A percentile compares a stretch with the other conserved stretches of the same genome.
Evolutionary conservation across 2,113 vertebrate genomes (phyloP).

Genomic region (Dryoscopus gambensis): DNA sequence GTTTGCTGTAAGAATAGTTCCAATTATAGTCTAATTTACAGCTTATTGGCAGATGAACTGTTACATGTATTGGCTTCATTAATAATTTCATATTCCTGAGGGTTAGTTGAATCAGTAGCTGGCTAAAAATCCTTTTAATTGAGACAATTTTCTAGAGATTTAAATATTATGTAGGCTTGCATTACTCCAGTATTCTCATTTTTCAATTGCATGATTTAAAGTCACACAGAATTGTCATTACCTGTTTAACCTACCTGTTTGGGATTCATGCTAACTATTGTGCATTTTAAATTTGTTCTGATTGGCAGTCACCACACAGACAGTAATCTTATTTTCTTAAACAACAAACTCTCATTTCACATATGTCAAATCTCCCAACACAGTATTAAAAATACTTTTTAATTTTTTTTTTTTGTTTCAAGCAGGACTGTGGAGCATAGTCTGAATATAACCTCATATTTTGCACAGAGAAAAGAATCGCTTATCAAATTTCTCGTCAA

Average conservation of each 20-base stretch:
- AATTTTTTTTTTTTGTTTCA: background rate
- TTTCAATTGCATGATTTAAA: background rate
- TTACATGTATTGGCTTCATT: background rate
- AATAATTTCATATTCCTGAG: background rate
- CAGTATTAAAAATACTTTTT: background rate
- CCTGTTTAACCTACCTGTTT: background rate
- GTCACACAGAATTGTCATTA: background rate
- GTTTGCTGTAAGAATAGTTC: background rate
- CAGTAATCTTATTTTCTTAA: background rate
- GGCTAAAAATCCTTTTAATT: background rate
- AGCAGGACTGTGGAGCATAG: background rate
- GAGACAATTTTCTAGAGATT: background rate
- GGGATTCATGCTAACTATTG: background rate
- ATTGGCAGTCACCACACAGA: background rate
- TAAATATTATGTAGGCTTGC: background rate
- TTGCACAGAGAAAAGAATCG: background rate
- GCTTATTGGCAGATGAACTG: background rate
- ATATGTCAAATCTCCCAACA: background rate
- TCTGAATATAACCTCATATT: background rate
- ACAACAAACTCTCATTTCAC: background rate
- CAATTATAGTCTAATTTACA: background rate
- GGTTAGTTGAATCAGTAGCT: background rate
- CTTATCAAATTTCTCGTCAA: background rate
- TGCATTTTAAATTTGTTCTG: background rate
- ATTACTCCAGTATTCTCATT: background rate